phyloP scores from a whole-genome alignment of 2,888 invertebrate species.

The Cephonodes hylas region DNA sequence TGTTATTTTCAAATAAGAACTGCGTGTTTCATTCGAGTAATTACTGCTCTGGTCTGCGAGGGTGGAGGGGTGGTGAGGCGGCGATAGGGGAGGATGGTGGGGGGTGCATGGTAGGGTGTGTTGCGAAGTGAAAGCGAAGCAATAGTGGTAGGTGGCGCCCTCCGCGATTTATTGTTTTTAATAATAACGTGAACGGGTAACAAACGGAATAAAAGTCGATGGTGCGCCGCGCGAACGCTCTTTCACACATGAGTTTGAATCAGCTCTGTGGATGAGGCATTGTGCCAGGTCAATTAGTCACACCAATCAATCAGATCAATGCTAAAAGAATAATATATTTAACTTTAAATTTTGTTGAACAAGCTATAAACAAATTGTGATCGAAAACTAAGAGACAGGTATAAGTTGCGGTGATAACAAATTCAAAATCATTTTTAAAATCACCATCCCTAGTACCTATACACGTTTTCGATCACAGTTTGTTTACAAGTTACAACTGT shows the following conservation, averaged over 20 bases:
- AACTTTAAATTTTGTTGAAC: too few species aligned
- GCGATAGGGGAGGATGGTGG: slow-evolving; percentile 21
- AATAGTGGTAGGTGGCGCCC: slow-evolving; percentile 77
- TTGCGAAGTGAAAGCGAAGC: slow-evolving; percentile 73
- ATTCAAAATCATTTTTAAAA: too few species aligned
- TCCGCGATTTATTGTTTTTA: slow-evolving; percentile 82
- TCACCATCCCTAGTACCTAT: too few species aligned
- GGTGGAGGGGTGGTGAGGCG: slow-evolving; percentile 22
- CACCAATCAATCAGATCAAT: too few species aligned
- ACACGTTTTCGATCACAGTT: too few species aligned
- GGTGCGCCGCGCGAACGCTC: slow-evolving; percentile 44
- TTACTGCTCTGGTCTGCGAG: slow-evolving; percentile 26
- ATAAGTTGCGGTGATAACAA: too few species aligned
- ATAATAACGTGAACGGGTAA: slow-evolving; percentile 79
- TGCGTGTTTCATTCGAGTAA: slow-evolving; percentile 43
- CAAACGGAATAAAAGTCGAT: slow-evolving; percentile 77
- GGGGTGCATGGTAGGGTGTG: slow-evolving; percentile 32
- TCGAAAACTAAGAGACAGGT: too few species aligned
- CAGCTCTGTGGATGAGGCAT: slow-evolving; percentile 29
- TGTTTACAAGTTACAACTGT: too few species aligned
- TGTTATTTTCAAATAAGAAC: slow-evolving; percentile 49
- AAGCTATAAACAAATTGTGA: too few species aligned
- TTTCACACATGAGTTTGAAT: slow-evolving; percentile 13
- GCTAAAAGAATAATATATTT: too few species aligned
- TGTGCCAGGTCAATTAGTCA: neutral